Evolutionary conservation across 2,888 invertebrate species (phyloP), one percentile per base, ranked within the genome.

Genomic region (Ischnus inquisitorius): DNA sequence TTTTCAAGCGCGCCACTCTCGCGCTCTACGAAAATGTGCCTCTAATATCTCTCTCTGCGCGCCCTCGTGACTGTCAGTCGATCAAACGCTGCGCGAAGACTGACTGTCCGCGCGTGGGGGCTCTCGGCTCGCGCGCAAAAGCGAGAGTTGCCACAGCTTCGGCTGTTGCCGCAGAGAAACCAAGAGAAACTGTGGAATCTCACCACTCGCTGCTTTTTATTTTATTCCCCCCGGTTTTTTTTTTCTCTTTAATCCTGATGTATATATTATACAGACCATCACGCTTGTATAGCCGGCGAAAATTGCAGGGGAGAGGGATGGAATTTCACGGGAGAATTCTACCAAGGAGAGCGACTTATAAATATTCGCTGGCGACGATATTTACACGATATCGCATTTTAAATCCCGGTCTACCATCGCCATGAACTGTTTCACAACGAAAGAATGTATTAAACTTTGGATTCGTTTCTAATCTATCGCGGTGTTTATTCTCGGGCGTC

Each of bases 21-120:
- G 54, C 22, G 54, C 54, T 22, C 54, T 10, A 19, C 10, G 22
- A 22, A 54, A 22, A 8, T 19, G 22, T 54, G 12, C 10, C 22
- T 65, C 41, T 62, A 5, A 25, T 14, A 10, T 43, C 22, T 4
- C 25, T 16, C n/a, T n/a, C n/a, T n/a, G n/a, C n/a, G n/a, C n/a
- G 6, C 19, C 25, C 57, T 57, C 54, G 14, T 14, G 57, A 54
- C 41, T 41, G 8, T 22, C 71, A 41, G 71, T 71, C 71, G 57
- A 57, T 71, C 22, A 41, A 39, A n/a, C 69, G 54, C n/a, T 57
- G 41, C 39, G 6, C 19, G 12, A 54, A 22, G 10, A 22, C 10
- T 12, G 10, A 19, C 10, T 14, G 43, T 0, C 43, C 43, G 10
- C 12, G 10, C 2, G 43, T 46, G 14, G 10, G 22, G 54, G 3